Evolutionary conservation across 2,888 invertebrate genomes (phyloP).

Genomic region (Sminthurinus aureus): DNA sequence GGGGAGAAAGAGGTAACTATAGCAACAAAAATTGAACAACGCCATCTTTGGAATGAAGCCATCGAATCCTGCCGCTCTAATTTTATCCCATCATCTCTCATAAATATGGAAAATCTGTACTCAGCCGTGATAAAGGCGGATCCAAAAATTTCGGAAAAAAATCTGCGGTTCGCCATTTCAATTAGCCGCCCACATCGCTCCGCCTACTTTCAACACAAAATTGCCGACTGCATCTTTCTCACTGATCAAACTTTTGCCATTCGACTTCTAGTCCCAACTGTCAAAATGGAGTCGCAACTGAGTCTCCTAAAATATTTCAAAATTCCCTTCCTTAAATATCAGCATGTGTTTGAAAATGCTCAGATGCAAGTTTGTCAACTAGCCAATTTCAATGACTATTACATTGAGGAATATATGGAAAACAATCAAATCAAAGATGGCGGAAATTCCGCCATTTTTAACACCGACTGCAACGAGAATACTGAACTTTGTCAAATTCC

Average conservation of each 20-base stretch:
- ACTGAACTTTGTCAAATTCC: too few species aligned
- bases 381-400: too few species aligned
- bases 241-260: not conserved
- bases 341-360: not conserved
- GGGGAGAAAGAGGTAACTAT: too few species aligned
- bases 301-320: not conserved
- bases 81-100: not conserved
- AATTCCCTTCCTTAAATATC: not conserved
- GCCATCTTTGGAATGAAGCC: not conserved
- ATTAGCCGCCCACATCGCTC: not conserved
- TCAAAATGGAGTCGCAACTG: not conserved
- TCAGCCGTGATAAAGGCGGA: not conserved
- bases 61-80: not conserved
- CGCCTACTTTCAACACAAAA: not conserved
- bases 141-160: not conserved
- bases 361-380: too few species aligned
- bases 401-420: too few species aligned
- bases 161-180: not conserved
- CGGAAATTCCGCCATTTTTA: too few species aligned
- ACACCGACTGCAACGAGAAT: too few species aligned
- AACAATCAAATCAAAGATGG: too few species aligned
- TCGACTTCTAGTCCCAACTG: not conserved
- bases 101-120: not conserved
- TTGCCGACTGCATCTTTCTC: slow-evolving; percentile 10
- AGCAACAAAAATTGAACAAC: not conserved